phyloP scores from a whole-genome alignment of 1,140 invertebrate genomes.

The Drosophila kikkawai region DNA sequence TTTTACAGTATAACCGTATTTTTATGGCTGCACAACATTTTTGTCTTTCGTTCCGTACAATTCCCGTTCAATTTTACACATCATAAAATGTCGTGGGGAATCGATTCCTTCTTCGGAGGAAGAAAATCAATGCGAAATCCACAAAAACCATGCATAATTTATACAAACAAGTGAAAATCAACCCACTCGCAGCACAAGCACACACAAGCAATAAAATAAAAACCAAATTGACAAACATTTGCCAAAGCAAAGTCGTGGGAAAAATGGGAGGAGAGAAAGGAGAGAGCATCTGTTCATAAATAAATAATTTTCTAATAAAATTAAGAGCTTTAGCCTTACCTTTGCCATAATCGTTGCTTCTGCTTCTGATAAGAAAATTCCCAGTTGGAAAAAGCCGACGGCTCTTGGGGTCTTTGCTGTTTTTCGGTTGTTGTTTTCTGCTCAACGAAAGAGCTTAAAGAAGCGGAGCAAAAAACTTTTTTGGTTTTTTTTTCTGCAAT shows the following conservation, averaged over 20 bases:
- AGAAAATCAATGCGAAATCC: constrained; percentile 71
- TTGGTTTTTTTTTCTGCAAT: constrained; percentile 27
- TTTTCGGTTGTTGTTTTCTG: constrained; percentile 20
- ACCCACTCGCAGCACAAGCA: constrained; percentile 20
- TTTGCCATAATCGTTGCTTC: constrained; percentile 63
- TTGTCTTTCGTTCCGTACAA: constrained; percentile 7
- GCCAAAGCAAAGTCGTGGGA: constrained; percentile 21
- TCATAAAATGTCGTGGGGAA: constrained; percentile 58
- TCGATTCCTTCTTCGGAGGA: constrained; percentile 27
- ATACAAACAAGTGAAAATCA: constrained; percentile 63
- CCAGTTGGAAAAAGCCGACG: constrained; percentile 53
- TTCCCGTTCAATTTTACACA: constrained; percentile 73
- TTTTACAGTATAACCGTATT: constrained; percentile 9
- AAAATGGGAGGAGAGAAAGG: neutral
- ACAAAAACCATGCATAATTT: constrained; percentile 73
- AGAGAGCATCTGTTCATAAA: constrained; percentile 45
- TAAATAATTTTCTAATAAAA: constrained; percentile 79
- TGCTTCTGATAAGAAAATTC: constrained; percentile 24
- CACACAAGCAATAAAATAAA: constrained; percentile 67
- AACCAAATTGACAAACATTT: constrained; percentile 71
- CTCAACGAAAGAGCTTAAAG: constrained; percentile 22
- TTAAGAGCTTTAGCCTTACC: constrained; percentile 69
- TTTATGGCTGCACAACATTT: constrained; percentile 28
- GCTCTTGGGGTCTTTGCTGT: constrained; percentile 30
- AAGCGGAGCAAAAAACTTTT: constrained; percentile 16